Evolutionary conservation across 2,888 invertebrate genomes (phyloP), one percentile per base, ranked within the genome.

Genomic region (Operophtera brumata): DNA sequence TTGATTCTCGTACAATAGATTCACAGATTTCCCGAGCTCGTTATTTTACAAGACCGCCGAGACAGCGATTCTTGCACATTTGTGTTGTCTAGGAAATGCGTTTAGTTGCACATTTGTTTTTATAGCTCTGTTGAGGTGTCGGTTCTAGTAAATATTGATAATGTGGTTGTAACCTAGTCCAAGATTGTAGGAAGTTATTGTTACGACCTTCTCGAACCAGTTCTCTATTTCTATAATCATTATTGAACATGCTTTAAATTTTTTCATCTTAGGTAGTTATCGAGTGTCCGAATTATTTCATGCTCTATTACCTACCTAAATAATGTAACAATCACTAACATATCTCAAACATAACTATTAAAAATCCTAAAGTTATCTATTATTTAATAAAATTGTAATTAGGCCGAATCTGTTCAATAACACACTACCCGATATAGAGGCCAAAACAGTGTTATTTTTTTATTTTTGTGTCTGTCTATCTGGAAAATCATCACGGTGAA

Each of bases 61-160:
- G 61, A 61, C 65, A 63, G 56, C 35, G 32, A 51, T 54, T 55
- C 65, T 56, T 62, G 63, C 61, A 65, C 71, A 71, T 70, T 70
- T 69, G 66, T 66, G 67, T 64, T 66, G 70, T 73, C 70, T 66
- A 69, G 56, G 68, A 69, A 71, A 64, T 64, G 74, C 72, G 69
- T 75, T 75, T 73, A 75, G 69, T 66, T 57, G 63, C 65, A 54
- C 72, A 76, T 76, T 75, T 65, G 70, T 70, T 77, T 76, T 76
- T 75, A 77, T 62, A 41, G 48, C 50, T 13, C 44, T 40, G 34
- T 48, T 12, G 32, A 47, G 48, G 57, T 52, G 45, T 57, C 36
- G 13, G 35, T 26, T 12, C 41, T 37, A 39, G 50, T 47, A 47
- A 44, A 47, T 56, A 14, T 51, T 47, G 51, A 47, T 54, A 51